These are phyloP conservation scores for Trochalopteron elliotii DNA, from an alignment of 2,113 vertebrate genomes.

Conservation along the genomic window DNA sequence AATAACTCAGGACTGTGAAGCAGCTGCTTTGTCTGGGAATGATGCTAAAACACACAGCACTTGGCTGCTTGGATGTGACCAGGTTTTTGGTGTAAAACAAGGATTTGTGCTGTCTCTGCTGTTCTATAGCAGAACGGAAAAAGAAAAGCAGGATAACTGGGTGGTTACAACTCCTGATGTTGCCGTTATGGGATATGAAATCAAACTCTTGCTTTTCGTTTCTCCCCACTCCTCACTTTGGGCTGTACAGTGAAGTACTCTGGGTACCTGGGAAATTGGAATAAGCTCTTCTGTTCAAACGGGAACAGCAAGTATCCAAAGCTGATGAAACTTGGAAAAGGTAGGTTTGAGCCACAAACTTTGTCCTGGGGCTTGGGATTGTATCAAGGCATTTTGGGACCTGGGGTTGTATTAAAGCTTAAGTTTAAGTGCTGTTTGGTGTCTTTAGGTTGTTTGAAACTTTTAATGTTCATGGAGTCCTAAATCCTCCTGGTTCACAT, in stretches of 20 bases:
- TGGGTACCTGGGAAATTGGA: conserved; percentile 84
- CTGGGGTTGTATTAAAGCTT: background rate
- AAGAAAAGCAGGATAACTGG: background rate
- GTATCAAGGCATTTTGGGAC: background rate
- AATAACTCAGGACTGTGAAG: background rate
- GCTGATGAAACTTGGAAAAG: conserved; percentile 90
- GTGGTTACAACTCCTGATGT: background rate
- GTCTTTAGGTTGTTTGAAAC: background rate
- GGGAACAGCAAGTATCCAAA: conserved; percentile 61
- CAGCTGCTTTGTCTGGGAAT: background rate
- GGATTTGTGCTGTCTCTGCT: background rate
- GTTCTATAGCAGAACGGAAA: background rate
- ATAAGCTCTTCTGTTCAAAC: conserved; percentile 85
- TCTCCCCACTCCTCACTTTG: fast-evolving
- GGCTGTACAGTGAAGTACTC: conserved; percentile 83
- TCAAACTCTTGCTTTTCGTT: background rate
- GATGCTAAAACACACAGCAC: background rate
- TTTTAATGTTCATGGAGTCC: background rate
- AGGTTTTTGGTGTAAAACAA: background rate
- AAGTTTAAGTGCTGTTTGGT: background rate
- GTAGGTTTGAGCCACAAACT: conserved; percentile 57
- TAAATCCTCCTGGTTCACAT: background rate
- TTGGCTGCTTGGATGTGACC: background rate
- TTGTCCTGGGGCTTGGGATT: background rate
- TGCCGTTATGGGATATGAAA: background rate